Conservation (phyloP, 2,888 invertebrate genomes). For the Galeruca laticollis region DNA sequence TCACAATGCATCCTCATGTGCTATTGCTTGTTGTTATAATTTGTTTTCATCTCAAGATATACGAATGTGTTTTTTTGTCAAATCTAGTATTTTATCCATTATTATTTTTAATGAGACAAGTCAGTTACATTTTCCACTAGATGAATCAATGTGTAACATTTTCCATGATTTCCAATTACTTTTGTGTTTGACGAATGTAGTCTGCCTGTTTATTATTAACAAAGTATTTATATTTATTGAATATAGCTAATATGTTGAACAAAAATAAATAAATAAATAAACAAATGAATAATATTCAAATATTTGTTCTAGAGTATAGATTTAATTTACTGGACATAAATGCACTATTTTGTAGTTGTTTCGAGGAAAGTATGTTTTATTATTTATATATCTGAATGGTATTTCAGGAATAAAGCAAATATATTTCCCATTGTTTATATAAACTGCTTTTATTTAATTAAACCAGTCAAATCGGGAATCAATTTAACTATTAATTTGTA, state of each 20-base stretch:
- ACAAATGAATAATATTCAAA: constrained; percentile 1
- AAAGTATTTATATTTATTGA: not conserved
- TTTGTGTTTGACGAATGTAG: too few relatives aligned
- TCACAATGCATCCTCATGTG: too few relatives aligned
- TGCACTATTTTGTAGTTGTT: not conserved
- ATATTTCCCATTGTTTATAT: constrained; percentile 40
- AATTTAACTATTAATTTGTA: constrained; percentile 30
- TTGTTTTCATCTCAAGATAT: too few relatives aligned
- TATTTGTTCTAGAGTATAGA: constrained; percentile 1
- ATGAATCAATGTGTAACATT: too few relatives aligned
- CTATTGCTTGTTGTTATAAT: too few relatives aligned
- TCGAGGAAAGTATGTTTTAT: constrained; percentile 16
- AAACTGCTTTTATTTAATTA: constrained; percentile 39
- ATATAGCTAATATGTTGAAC: not conserved
- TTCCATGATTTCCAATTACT: too few relatives aligned
- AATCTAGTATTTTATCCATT: too few relatives aligned
- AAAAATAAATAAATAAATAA: constrained; percentile 1
- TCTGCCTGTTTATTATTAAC: too few relatives aligned
- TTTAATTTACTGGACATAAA: constrained; percentile 2
- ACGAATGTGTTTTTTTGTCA: too few relatives aligned
- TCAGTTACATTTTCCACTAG: too few relatives aligned
- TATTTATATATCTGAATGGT: constrained; percentile 24
- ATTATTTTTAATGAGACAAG: too few relatives aligned
- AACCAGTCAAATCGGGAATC: constrained; percentile 35
- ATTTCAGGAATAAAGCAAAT: constrained; percentile 35